Evolutionary conservation across 2,888 invertebrate species (phyloP).

Genomic region (Punctoribates punctum): DNA sequence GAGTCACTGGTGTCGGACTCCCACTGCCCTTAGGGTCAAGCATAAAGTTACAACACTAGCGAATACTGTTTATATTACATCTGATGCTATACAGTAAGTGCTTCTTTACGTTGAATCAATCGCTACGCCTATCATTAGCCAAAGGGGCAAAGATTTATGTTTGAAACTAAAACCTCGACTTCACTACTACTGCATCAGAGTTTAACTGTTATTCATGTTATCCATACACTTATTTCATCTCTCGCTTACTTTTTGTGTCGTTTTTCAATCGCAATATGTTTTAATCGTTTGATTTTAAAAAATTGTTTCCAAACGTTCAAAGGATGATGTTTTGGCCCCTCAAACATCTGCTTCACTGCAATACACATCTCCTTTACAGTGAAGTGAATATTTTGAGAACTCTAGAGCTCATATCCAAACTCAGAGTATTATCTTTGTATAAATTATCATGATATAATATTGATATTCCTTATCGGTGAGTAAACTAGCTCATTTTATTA

Average conservation of each 20-base stretch:
- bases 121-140: slow-evolving; percentile 33
- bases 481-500: neutral
- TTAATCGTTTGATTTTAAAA: neutral
- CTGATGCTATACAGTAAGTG: slow-evolving; percentile 20
- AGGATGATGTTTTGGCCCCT: neutral
- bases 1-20: slow-evolving; percentile 29
- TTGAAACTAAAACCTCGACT: slow-evolving; percentile 33
- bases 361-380: neutral
- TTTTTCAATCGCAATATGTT: neutral
- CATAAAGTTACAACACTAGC: slow-evolving; percentile 33
- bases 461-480: slow-evolving; percentile 15
- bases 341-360: neutral
- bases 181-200: slow-evolving; percentile 17
- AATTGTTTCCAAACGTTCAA: slow-evolving; percentile 14
- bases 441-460: slow-evolving; percentile 10
- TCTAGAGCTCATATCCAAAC: neutral
- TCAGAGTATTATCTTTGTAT: neutral
- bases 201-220: slow-evolving; percentile 11
- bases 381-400: neutral
- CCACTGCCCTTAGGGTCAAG: slow-evolving; percentile 30
- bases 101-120: slow-evolving; percentile 28
- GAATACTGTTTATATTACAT: slow-evolving; percentile 33
- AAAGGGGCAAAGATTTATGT: slow-evolving; percentile 35
- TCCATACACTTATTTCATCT: slow-evolving; percentile 20
- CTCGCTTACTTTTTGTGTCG: neutral